These are phyloP conservation scores for Nymphalis urticae DNA, from an alignment of 2,888 invertebrate species.

Conservation along the genomic window DNA sequence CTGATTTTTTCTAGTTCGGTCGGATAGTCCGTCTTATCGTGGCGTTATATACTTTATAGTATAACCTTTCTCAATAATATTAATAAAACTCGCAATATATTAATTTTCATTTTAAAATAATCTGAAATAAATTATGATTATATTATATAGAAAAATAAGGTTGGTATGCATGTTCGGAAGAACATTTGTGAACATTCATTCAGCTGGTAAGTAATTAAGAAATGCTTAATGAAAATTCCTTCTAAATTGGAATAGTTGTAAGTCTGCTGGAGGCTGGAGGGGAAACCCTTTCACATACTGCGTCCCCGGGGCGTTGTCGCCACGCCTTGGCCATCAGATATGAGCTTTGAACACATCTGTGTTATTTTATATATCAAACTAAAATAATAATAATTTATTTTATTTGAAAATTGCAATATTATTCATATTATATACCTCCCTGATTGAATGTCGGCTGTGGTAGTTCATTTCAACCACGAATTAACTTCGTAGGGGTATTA, in stretches of 20 bases:
- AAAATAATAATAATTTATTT: neutral
- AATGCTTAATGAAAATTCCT: conserved; percentile 16
- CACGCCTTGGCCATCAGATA: conserved; percentile 62
- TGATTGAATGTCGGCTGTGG: neutral
- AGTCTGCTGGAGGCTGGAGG: neutral
- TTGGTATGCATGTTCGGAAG: neutral
- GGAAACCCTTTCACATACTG: conserved; percentile 50
- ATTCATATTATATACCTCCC: neutral
- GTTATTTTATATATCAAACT: neutral
- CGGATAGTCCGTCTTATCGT: too few relatives aligned
- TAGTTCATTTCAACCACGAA: too few relatives aligned
- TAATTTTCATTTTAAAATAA: too few relatives aligned
- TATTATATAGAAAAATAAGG: neutral
- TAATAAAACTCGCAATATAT: too few relatives aligned
- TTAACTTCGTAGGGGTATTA: too few relatives aligned
- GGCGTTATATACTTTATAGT: too few relatives aligned
- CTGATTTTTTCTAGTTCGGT: too few relatives aligned
- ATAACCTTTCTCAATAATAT: too few relatives aligned
- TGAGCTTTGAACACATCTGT: conserved; percentile 53
- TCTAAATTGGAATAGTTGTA: conserved; percentile 19
- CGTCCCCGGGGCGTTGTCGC: conserved; percentile 48
- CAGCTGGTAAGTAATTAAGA: neutral
- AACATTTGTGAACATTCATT: neutral
- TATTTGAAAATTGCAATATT: too few relatives aligned
- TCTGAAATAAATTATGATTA: neutral